Conservation (phyloP, 1,140 invertebrate species). For the Proctacanthus coquilletti region DNA sequence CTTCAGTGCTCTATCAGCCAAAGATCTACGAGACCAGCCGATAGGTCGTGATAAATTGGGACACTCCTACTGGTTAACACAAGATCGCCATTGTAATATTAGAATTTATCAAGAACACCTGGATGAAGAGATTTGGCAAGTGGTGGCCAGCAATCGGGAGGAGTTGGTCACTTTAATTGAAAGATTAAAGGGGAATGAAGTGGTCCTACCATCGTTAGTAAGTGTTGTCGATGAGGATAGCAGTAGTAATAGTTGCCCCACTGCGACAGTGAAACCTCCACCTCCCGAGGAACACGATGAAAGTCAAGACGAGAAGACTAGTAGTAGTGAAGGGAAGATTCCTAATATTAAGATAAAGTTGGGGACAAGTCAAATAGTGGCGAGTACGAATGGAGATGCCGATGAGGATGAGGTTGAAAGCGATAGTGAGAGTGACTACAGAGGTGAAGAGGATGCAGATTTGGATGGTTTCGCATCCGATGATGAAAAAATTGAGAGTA, state of each 20-base stretch:
- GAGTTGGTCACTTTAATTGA: conserved; percentile 58
- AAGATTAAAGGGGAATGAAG: conserved; percentile 50
- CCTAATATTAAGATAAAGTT: conserved; percentile 27
- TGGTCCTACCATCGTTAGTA: conserved; percentile 36
- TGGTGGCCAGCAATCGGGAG: conserved; percentile 73
- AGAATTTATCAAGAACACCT: conserved; percentile 86
- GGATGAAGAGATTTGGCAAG: conserved; percentile 89
- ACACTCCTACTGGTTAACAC: conserved; percentile 82
- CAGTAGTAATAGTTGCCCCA: conserved; percentile 32
- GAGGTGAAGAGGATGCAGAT: conserved; percentile 8
- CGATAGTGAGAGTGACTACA: conserved; percentile 4
- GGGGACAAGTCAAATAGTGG: conserved; percentile 13
- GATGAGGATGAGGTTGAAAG: conserved; percentile 8
- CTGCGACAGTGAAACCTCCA: conserved; percentile 20
- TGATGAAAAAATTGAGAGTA: conserved; percentile 6
- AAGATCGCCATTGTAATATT: conserved; percentile 77
- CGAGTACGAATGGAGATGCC: conserved; percentile 12
- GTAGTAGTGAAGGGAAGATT: conserved; percentile 12
- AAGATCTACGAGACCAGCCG: conserved; percentile 67
- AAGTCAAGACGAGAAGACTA: conserved; percentile 8
- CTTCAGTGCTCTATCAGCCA: conserved; percentile 65
- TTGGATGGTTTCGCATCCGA: neutral
- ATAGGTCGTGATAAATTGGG: conserved; percentile 82
- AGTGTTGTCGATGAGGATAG: conserved; percentile 48
- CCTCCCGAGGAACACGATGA: conserved; percentile 21